A percentile compares a stretch with the other conserved stretches of the same genome.
phyloP scores from a whole-genome alignment of 2,113 vertebrate genomes.

The Actenoides lindsayi region DNA sequence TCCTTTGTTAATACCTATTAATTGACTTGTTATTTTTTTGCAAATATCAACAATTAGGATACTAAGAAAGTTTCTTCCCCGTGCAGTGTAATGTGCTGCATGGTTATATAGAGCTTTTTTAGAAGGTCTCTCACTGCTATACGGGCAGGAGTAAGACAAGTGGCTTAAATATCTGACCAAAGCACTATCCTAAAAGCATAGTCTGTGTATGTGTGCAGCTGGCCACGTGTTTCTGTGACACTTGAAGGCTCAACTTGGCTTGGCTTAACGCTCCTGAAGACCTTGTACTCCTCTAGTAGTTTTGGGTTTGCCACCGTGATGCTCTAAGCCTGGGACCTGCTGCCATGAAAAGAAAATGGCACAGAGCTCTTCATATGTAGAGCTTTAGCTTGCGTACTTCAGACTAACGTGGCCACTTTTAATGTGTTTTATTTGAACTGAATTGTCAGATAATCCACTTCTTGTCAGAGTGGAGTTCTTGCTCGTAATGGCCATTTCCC shows the following conservation, averaged over 20 bases:
- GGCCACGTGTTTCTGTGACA: neutral
- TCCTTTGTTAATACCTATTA: neutral
- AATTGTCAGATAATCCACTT: neutral
- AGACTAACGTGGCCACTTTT: neutral
- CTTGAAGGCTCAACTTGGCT: neutral
- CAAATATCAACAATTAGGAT: neutral
- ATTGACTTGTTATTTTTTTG: neutral
- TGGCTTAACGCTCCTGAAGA: neutral
- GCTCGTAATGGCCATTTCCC: constrained; percentile 21
- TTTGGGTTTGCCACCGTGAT: neutral
- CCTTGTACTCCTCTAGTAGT: neutral
- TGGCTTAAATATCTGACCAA: neutral
- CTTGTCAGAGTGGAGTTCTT: constrained; percentile 26
- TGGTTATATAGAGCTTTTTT: neutral
- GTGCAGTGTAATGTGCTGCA: rapidly evolving
- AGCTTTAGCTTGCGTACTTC: neutral
- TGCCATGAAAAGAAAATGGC: neutral
- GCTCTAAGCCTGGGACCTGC: neutral
- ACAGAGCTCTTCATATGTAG: rapidly evolving
- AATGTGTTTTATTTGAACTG: constrained; percentile 9
- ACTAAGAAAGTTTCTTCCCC: neutral
- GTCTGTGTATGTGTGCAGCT: neutral
- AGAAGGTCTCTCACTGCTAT: neutral
- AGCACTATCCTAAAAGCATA: neutral
- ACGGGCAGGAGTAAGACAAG: neutral